Conservation (phyloP, 2,797 vertebrate species). For the Hydrophis major region DNA sequence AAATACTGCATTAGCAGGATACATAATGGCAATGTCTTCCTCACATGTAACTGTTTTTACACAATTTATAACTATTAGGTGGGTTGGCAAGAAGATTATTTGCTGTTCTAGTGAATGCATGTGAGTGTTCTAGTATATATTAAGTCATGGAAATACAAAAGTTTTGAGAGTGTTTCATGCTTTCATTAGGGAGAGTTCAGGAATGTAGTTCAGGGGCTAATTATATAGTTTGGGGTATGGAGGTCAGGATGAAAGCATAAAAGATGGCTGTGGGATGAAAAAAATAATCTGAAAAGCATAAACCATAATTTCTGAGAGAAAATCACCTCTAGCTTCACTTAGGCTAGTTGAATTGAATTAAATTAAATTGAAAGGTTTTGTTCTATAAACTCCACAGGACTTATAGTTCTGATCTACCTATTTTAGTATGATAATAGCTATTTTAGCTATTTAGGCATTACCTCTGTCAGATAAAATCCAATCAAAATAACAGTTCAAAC, state of each 20-base stretch:
- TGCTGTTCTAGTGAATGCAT: not conserved
- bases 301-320: not conserved
- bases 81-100: too few species aligned
- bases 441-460: not conserved
- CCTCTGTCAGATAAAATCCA: not conserved
- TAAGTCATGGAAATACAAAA: not conserved
- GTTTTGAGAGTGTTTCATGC: not conserved
- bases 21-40: not conserved
- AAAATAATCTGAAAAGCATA: not conserved
- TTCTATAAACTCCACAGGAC: not conserved
- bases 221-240: not conserved
- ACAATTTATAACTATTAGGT: not conserved
- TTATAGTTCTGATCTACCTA: not conserved
- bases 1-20: not conserved
- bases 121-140: not conserved
- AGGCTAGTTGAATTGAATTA: not conserved
- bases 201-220: not conserved
- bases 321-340: not conserved
- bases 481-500: not conserved
- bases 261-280: not conserved
- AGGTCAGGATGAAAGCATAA: not conserved
- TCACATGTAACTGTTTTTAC: too few species aligned
- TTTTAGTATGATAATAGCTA: not conserved
- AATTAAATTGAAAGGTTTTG: not conserved
- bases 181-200: not conserved